Base-by-base conservation (phyloP, 2,888 invertebrate genomes). In the Drosophila peninsularis region DNA sequence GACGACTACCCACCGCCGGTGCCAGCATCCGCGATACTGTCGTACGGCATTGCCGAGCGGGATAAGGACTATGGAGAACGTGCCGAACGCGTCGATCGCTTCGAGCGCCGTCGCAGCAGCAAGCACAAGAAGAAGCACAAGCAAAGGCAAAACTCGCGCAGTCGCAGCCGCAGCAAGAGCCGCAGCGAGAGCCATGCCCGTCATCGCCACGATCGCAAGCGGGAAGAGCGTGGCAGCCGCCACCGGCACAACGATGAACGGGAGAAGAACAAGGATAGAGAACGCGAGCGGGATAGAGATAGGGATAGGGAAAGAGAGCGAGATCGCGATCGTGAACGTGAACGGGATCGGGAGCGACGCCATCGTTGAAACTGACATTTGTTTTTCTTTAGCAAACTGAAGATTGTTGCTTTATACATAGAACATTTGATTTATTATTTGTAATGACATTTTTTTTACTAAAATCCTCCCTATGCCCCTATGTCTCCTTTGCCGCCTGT, bases 41-140 rank as follows among this genome's bases (percentile, higher is more conserved):
- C 78, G 0, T 68, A 68, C 14, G 69, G 70, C 42, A 53, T 44
- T 24, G 45, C 57, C 3, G 87, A 90, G n/a, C 81, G 85, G 0
- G 78, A 78, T 0, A 78, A 70, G 42, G 88, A 86, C 17, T 63
- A 76, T 19, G 78, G 63, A 4, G 57, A 78, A 11, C 49, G 66
- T 5, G 56, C 62, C n/a, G 69, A 73, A 14, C 69, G 78, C 0
- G 80, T 62, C 7, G 55, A 78, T n/a, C 49, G 65, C 11, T 60
- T 64, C 11, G 70, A 74, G 34, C 85, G 88, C 0, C 88, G 89
- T 3, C 88, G 90, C 58, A 83, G 88, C 56, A 91, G 91, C 71
- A 91, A 91, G 62, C 90, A 91, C 57, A 91, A 91, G 71, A 91
- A 91, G 55, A 92, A 91, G 69, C 91, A 91, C 63, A 92, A 92